Evolutionary conservation across 2,113 vertebrate species (phyloP), one percentile per base, ranked within the genome.

Genomic region (Elephas maximus): DNA sequence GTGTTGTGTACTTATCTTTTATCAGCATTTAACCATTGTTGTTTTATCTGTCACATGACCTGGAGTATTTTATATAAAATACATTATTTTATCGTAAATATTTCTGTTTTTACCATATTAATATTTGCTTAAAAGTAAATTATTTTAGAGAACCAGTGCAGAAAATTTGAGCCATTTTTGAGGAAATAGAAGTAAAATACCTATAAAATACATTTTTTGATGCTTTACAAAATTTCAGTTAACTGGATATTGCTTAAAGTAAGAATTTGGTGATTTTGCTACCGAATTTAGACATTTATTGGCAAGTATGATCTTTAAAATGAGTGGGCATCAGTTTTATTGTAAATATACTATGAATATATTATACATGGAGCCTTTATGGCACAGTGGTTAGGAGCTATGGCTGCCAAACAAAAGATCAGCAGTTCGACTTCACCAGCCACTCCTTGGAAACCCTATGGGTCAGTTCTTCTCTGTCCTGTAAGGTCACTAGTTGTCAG

Each of bases 121-220:
- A 89, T 93, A 85, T 91, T 88, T 97, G 30, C 17, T 91, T 53
- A 78, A 44, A 88, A 74, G 37, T 91, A 91, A 83, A 45, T 96
- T 74, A 90, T 88, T 95, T 95, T 95, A 91, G 65, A 91, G 74
- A 94, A 88, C n/a, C 1, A 88, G n/a, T 78, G 45, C 2, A 12
- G 21, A 86, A 90, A 80, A 89, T 84, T 91, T 89, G 85, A 90
- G 28, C 57, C 33, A 91, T 85, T 95, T 95, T 89, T 77, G 51
- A 89, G 26, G 23, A 88, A 85, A 93, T 88, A 62, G 0, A 79
- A 65, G 18, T 88, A 82, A 90, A 88, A 85, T 85, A 85, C 21
- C 21, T 88, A 71, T 57, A 80, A 88, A 15, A 63, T 41, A 17
- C 2, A 14, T 85, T 93, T 12, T 85, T 33, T 90, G 44, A 15